Evolutionary conservation across 2,888 invertebrate genomes (phyloP).

Genomic region (Phyto melanocephala): DNA sequence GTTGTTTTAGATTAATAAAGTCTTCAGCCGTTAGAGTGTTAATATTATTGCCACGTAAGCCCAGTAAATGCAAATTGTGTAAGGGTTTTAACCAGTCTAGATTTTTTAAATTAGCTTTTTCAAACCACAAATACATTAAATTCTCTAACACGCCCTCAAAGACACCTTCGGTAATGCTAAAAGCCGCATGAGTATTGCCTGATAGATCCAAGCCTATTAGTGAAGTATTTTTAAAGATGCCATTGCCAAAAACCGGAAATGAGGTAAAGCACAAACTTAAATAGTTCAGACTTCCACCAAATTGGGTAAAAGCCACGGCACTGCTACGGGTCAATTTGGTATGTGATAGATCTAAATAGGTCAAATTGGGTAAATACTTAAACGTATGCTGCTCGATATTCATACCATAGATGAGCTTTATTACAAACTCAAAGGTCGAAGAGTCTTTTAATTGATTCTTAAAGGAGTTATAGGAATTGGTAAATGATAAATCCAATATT

Average conservation of each 20-base stretch:
- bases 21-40: conserved; percentile 71
- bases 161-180: conserved; percentile 71
- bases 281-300: conserved; percentile 73
- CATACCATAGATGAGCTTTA: conserved; percentile 72
- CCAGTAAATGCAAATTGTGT: conserved; percentile 79
- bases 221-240: conserved; percentile 78
- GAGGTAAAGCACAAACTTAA: conserved; percentile 80
- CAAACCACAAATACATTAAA: conserved; percentile 79
- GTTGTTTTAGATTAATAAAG: conserved; percentile 75
- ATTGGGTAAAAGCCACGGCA: conserved; percentile 72
- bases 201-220: conserved; percentile 81
- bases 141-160: conserved; percentile 79
- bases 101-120: conserved; percentile 77
- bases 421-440: conserved; percentile 69
- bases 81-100: conserved; percentile 78
- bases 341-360: conserved; percentile 78
- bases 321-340: conserved; percentile 76
- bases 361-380: conserved; percentile 72
- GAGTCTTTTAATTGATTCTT: conserved; percentile 65
- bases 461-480: conserved; percentile 71
- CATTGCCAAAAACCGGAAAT: conserved; percentile 75
- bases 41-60: conserved; percentile 81
- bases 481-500: conserved; percentile 81
- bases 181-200: conserved; percentile 79
- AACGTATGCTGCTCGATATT: conserved; percentile 74